Conservation (phyloP, 2,113 vertebrate species). For the Pantherophis guttatus region DNA sequence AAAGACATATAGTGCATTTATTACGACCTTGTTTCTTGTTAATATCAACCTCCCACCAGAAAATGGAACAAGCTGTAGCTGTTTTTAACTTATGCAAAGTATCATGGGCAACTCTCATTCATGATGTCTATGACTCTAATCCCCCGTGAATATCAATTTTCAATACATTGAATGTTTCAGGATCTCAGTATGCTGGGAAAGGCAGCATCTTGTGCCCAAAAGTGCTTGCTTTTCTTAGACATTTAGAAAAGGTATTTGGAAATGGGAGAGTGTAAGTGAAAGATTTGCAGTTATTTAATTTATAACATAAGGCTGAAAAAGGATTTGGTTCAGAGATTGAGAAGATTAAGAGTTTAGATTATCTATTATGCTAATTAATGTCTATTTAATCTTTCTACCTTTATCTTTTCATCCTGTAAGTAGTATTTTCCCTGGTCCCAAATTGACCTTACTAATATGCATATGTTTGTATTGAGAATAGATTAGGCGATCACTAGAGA, state of each 20-base stretch:
- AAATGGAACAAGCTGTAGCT: background rate
- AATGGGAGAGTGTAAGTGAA: background rate
- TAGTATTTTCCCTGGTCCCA: background rate
- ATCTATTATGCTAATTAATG: background rate
- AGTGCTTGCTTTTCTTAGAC: background rate
- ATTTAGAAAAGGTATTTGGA: background rate
- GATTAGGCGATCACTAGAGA: background rate
- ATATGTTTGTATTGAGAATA: background rate
- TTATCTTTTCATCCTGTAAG: background rate
- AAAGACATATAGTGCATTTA: background rate
- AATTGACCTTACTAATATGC: background rate
- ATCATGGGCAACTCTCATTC: background rate
- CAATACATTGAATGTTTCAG: background rate
- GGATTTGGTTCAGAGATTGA: background rate
- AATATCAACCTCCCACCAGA: background rate
- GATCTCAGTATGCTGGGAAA: background rate
- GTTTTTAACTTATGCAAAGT: background rate
- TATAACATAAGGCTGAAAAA: background rate
- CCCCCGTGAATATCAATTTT: background rate
- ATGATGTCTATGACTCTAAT: background rate
- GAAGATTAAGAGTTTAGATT: background rate
- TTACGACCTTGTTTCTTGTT: background rate
- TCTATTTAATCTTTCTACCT: background rate
- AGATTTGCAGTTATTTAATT: background rate
- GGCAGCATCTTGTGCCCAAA: background rate